Base-by-base conservation (phyloP, 2,113 vertebrate genomes). In the Rhombomys opimus region DNA sequence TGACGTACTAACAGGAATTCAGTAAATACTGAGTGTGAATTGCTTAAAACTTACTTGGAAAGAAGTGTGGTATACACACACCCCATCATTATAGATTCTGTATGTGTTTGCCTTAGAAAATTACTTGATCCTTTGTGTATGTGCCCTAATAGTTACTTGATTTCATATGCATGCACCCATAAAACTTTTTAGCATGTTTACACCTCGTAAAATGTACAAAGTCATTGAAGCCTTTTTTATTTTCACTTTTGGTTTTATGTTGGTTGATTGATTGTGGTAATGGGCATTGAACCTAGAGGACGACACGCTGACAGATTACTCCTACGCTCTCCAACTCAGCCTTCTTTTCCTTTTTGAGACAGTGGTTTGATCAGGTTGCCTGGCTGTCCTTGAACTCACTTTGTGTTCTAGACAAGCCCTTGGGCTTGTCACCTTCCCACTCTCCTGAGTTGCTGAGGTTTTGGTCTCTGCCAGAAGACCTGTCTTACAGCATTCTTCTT, bases 41-140 rank as follows among this genome's bases (percentile, higher is more conserved):
- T 70, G 41, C 72, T 81, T 38, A 20, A 25, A 87, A 0, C 52
- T 73, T 41, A 3, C 11, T 50, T 22, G 81, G 65, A 68, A 73
- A 90, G 32, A 25, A 11, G 13, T 67, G 0, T 27, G 20, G 13
- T 38, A 30, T 70, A 6, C 9, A 3, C 9, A 3, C n/a, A 7
- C 1, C 15, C 87, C 6, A 2, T 67, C 1, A 14, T 41, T 12
- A 46, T 89, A 27, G 54, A 10, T 87, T 87, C 15, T 70, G 22
- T n/a, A 0, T 67, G 10, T 11, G 17, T 63, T 13, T 15, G 15
- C 18, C 5, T 50, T 88, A 17, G 67, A 35, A 23, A 4, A n/a
- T 68, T 5, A 25, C 52, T 81, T 46, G 41, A 32, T 77, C 80
- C 8, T 61, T 30, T 20, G 27, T 88, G 20, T 87, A 13, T 38